Conservation (phyloP, 1,140 invertebrate species). For the Listronotus oregonensis region DNA sequence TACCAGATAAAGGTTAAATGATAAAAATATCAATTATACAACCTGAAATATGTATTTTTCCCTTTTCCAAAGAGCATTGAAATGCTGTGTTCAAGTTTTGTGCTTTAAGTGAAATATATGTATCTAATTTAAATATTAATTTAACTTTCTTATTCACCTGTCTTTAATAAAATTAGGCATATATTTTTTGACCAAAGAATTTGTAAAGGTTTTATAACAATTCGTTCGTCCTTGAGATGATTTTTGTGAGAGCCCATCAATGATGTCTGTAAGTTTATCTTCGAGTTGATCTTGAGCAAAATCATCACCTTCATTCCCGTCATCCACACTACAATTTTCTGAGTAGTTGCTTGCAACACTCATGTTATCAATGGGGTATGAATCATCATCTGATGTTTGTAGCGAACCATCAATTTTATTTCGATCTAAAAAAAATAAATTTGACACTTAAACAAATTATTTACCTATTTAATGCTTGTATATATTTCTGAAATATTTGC, state of each 20-base stretch:
- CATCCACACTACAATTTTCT: conserved; percentile 67
- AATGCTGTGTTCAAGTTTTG: no score
- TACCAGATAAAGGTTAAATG: no score
- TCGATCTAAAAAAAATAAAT: conserved; percentile 41
- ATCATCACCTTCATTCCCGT: conserved; percentile 63
- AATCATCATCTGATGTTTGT: conserved; percentile 64
- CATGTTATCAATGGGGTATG: conserved; percentile 71
- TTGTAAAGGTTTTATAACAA: conserved; percentile 74
- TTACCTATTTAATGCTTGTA: no score
- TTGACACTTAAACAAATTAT: no score
- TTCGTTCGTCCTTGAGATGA: conserved; percentile 78
- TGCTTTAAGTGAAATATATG: no score
- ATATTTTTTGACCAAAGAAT: conserved; percentile 79
- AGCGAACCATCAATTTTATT: conserved; percentile 38
- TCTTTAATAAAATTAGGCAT: conserved; percentile 77
- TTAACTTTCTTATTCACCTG: conserved; percentile 54
- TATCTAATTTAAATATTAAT: no score
- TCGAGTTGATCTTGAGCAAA: conserved; percentile 78
- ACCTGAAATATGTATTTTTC: no score
- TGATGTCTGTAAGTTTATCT: conserved; percentile 83
- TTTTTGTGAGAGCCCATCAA: conserved; percentile 85
- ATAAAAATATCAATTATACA: no score
- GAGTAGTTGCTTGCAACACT: conserved; percentile 69
- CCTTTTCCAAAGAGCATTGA: no score
- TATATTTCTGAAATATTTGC: no score